Evolutionary conservation across 1,140 invertebrate species (phyloP), one percentile per base, ranked within the genome.

Genomic region (Apis dorsata): DNA sequence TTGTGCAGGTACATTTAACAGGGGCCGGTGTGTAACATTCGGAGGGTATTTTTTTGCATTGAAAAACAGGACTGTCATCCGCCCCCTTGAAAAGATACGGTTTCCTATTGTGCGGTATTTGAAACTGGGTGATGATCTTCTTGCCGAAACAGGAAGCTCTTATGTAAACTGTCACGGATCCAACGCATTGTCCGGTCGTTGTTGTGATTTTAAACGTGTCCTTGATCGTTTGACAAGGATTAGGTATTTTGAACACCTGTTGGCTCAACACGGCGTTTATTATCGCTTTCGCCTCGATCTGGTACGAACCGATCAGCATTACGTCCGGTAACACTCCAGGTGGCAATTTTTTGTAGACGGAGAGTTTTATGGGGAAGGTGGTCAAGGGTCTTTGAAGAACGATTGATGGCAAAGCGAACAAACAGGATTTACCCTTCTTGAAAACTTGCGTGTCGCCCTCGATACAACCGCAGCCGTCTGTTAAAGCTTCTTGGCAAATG

Each of bases 91-190:
- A 94, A 0, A 93, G 80, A 77, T 93, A 94, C 0, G 91, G 89
- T 81, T 93, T 92, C 49, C 89, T 88, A 59, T 94, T 92, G 51
- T 89, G 84, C 0, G 93, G 92, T 13, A 93, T 87, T 92, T 96
- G 95, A 88, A 96, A 96, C 86, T 95, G 95, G 5, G 96, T 96
- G 9, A 96, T 93, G 55, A 96, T 96, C 81, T 96, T 92, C 86
- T 95, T 95, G 19, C 96, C 96, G 83, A 96, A 96, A 86, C 95
- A 95, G 13, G 95, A 96, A 87, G 95, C 94, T 15, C 96, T 91
- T 11, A 95, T 90, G 92, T 95, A 95, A 81, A 96, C 93, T 87
- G 94, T 86, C 79, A 94, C 90, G 90, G 94, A 91, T 88, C 95
- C 93, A 85, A 96, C 90, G 86, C 91, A 85, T 90, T 94, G 81